Conservation (phyloP, 1,140 invertebrate genomes). For the Rhizoglyphus robini region DNA sequence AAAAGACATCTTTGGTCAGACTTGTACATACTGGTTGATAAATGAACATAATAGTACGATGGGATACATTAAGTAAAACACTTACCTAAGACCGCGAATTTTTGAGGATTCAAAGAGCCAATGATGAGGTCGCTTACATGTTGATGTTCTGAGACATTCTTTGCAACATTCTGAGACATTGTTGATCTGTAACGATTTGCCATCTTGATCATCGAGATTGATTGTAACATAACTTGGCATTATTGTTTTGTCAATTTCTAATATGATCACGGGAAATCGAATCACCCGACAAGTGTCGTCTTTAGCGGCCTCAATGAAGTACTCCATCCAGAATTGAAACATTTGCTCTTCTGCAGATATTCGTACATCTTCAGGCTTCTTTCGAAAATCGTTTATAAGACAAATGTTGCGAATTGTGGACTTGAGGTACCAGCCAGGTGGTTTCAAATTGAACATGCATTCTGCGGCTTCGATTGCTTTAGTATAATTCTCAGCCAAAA, state of each 20-base stretch:
- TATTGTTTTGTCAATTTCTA: conserved; percentile 81
- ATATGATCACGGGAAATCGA: conserved; percentile 73
- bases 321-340: conserved; percentile 97
- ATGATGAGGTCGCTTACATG: conserved; percentile 47
- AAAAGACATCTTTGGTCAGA: conserved; percentile 88
- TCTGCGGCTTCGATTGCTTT: conserved; percentile 96
- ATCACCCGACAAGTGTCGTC: conserved; percentile 52
- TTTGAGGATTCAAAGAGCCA: conserved; percentile 82
- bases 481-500: conserved; percentile 87
- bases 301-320: conserved; percentile 85
- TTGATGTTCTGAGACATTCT: conserved; percentile 46
- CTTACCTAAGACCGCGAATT: conserved; percentile 79
- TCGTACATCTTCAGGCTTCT: conserved; percentile 44
- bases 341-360: conserved; percentile 63
- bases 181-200: conserved; percentile 67
- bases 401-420: conserved; percentile 96
- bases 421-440: conserved; percentile 94
- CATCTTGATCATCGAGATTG: conserved; percentile 75
- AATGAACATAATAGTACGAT: conserved; percentile 27
- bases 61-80: conserved; percentile 17
- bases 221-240: conserved; percentile 91
- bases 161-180: conserved; percentile 62
- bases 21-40: conserved; percentile 84
- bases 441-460: conserved; percentile 97
- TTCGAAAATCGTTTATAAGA: conserved; percentile 81